Evolutionary conservation across 1,140 invertebrate genomes (phyloP), one percentile per base, ranked within the genome.

Genomic region (Antheraea mylitta): DNA sequence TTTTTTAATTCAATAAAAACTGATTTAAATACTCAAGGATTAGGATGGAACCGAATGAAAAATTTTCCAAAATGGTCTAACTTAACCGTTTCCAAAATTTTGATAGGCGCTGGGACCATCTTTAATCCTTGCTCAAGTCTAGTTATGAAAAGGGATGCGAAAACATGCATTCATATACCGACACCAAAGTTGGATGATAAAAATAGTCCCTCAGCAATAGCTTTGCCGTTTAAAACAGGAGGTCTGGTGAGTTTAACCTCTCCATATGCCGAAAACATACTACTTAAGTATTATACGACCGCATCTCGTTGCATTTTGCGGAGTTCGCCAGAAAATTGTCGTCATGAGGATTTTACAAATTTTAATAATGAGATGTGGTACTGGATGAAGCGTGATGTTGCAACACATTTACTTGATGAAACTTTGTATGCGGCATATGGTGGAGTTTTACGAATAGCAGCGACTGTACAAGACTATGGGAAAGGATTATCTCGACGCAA

Each of bases 381-480:
- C 42, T 95, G 94, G 93, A 92, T 95, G 80, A 89, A 92, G 66
- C 80, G 84, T 30, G 83, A 94, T 73, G 92, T 95, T 0, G 85
- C 92, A n/a, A 92, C 92, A 13, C 93, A 92, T 72, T 84, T 95
- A 18, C 76, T 88, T 37, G 94, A 95, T 70, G 94, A 94, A 36
- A 94, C 93, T 75, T 91, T 94, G 80, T 95, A 95, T 74, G 88
- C 93, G 7, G 94, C 93, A 36, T 95, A 94, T 67, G 94, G 94
- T 0, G 94, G 94, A 18, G 83, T 95, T 22, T 78, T 94, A 18
- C 84, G 94, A 74, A 90, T 95, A 64, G 91, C 93, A 19, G 91
- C 93, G 6, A 93, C 93, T 7, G 85, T 94, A 18, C 92, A 93
- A 79, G 86, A 81, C 68, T 83, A 91, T 69, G 93, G 94, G 73